phyloP scores from a whole-genome alignment of 2,888 invertebrate species.

The Neuroscelio doddi region DNA sequence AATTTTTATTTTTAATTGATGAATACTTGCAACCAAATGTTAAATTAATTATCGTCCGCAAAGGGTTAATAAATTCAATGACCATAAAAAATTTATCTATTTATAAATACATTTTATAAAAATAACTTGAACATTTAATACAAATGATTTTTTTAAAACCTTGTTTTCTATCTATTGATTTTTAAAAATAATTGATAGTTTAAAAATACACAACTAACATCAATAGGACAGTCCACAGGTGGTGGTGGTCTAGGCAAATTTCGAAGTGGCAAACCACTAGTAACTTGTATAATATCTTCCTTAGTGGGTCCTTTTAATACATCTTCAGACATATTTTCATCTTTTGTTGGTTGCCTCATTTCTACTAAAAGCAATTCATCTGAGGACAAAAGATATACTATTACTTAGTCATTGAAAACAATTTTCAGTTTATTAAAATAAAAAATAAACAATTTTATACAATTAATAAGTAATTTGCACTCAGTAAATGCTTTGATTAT shows the following conservation, averaged over 20 bases:
- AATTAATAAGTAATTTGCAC: no score
- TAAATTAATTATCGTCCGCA: no score
- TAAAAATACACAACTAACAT: no score
- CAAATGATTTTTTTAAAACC: not conserved
- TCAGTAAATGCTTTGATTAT: no score
- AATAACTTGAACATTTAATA: not conserved
- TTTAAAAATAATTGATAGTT: constrained; percentile 9
- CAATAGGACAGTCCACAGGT: constrained; percentile 72
- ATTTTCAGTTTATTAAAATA: no score
- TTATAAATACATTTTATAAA: not conserved
- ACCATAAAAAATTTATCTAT: no score
- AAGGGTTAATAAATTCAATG: no score
- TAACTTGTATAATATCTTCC: constrained; percentile 72
- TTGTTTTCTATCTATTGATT: no score
- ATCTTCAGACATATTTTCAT: constrained; percentile 62
- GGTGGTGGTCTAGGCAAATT: constrained; percentile 66
- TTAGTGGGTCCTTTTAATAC: constrained; percentile 72
- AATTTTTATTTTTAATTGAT: no score
- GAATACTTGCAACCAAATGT: no score
- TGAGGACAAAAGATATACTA: constrained; percentile 49
- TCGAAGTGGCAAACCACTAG: constrained; percentile 68
- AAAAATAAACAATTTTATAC: no score
- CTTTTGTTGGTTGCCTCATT: constrained; percentile 44
- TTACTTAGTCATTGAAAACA: no score
- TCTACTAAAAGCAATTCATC: constrained; percentile 65